Evolutionary conservation across 92 coral and sea anemone genomes (phyloP), one percentile per base, ranked within the genome.

Genomic region (Actinernus sp.): DNA sequence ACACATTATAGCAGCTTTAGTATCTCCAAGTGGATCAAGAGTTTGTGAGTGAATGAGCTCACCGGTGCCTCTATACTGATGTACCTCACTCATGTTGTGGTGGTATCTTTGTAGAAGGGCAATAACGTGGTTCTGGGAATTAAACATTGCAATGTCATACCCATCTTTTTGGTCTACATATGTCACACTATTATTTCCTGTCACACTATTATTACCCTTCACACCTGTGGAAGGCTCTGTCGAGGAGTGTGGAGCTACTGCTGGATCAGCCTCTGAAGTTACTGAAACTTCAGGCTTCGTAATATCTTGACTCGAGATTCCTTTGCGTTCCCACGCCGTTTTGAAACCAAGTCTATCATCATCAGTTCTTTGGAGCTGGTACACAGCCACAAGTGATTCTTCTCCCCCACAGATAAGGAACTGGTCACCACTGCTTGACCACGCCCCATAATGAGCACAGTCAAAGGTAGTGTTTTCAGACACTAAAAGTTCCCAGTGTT

Each of bases 11-110:
- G 92, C 51, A 6, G 92, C 81, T 40, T 85, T 85, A 10, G 82
- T 44, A 53, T 90, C 83, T 3, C 92, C 96, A 1, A 90, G 53
- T 1, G 92, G 96, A 39, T 85, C 89, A 38, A 90, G 54, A 3
- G 47, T 40, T 54, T 73, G 84, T 12, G 85, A 56, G 31, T 59
- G 54, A 7, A 74, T 18, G 29, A 90, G 48, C 18, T 32, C 43
- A 17, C 96, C 96, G 74, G 29, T 32, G 16, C 26, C 30, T 28
- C 73, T 49, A 49, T 47, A 63, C 76, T 85, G 45, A 44, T 90
- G 96, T 1, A 70, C 91, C 63, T 90, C 92, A 45, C 88, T 79
- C 29, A 87, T 61, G 39, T 79, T 44, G 7, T 71, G 73, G 50
- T 85, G 85, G 46, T 68, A 73, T 48, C 88, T 68, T 55, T 90